Conservation (phyloP, 2,888 invertebrate genomes). For the Hedychridium roseum region DNA sequence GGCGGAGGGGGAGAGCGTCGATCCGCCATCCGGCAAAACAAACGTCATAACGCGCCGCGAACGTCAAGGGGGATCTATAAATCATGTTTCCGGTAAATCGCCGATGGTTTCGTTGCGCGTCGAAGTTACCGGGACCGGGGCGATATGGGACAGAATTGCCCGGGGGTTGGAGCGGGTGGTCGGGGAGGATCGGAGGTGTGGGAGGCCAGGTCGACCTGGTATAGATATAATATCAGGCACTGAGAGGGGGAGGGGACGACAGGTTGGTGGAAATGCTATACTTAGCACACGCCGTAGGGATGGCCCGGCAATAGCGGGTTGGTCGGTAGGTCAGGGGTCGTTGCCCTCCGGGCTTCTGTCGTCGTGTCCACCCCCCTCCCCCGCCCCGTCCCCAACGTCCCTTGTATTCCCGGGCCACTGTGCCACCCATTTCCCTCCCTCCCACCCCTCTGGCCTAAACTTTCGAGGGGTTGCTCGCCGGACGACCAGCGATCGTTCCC, state of each 20-base stretch:
- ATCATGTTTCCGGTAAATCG: too few species aligned
- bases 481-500: too few species aligned
- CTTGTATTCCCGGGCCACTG: slow-evolving; percentile 5
- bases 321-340: slow-evolving; percentile 60
- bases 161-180: too few species aligned
- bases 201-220: slow-evolving; percentile 11
- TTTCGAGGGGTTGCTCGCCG: slow-evolving; percentile 31
- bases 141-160: too few species aligned
- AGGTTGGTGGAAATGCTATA: slow-evolving; percentile 52
- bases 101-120: too few species aligned
- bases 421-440: slow-evolving; percentile 1
- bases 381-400: slow-evolving; percentile 14
- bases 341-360: slow-evolving; percentile 45
- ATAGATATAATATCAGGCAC: slow-evolving; percentile 38
- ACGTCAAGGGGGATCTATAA: too few species aligned
- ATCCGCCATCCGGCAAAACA: too few species aligned
- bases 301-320: slow-evolving; percentile 45
- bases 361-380: slow-evolving; percentile 25
- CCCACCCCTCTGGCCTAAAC: slow-evolving; percentile 16
- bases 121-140: too few species aligned
- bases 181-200: too few species aligned
- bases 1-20: too few species aligned
- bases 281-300: slow-evolving; percentile 40
- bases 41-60: too few species aligned
- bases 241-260: slow-evolving; percentile 35